Percentiles rank a stretch among this genome's conserved stretches.
Conservation (phyloP, 2,113 vertebrate genomes). For the Cacatua alba region DNA sequence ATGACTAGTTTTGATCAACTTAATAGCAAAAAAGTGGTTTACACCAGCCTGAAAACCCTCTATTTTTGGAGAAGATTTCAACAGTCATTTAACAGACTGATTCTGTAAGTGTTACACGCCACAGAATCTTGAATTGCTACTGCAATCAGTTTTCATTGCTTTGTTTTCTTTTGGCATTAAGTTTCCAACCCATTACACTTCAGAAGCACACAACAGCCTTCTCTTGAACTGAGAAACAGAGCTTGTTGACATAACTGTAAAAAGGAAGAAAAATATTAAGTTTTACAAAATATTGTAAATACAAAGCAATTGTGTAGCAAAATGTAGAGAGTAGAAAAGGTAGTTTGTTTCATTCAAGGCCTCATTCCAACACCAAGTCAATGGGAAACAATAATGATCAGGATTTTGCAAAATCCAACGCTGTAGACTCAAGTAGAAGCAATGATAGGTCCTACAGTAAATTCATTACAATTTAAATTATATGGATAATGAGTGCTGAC, state of each 20-base stretch:
- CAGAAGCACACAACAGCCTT: background rate
- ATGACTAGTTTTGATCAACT: background rate
- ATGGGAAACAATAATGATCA: background rate
- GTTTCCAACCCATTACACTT: conserved; percentile 39
- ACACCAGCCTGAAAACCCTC: background rate
- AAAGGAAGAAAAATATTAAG: background rate
- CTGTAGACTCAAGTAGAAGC: background rate
- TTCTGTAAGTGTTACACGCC: background rate
- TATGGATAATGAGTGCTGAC: background rate
- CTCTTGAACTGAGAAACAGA: background rate
- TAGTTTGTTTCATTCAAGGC: background rate
- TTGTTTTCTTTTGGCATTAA: conserved; percentile 32
- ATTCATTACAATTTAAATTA: background rate
- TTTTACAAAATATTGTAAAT: background rate
- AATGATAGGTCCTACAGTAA: background rate
- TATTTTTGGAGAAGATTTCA: background rate
- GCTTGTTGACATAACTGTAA: background rate
- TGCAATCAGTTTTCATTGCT: conserved; percentile 1
- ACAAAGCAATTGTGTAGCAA: background rate
- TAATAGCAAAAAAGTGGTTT: background rate
- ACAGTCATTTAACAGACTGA: background rate
- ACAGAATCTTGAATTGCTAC: conserved; percentile 31
- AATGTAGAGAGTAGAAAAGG: background rate
- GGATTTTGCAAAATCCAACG: background rate
- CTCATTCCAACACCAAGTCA: background rate